Conservation (phyloP, 2,888 invertebrate species). For the Tillus elongatus region DNA sequence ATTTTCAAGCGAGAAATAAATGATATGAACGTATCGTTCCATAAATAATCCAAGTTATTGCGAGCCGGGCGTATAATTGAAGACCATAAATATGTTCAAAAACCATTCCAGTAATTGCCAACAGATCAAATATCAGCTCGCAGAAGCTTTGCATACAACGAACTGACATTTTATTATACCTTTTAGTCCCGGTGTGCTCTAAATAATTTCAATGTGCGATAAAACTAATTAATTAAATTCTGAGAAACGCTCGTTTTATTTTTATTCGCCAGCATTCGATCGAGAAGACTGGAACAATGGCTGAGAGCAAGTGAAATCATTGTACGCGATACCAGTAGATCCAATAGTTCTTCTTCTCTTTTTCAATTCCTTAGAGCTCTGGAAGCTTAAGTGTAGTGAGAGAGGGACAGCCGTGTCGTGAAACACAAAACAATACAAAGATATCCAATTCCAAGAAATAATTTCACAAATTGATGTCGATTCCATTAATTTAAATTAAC, state of each 20-base stretch:
- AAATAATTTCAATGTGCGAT: conserved; percentile 30
- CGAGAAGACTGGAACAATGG: conserved; percentile 20
- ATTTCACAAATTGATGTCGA: conserved; percentile 43
- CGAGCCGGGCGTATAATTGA: too few species aligned
- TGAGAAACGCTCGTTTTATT: conserved; percentile 24
- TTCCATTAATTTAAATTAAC: conserved; percentile 39
- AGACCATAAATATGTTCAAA: too few species aligned
- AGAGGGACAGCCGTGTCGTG: conserved; percentile 13
- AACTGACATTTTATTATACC: too few species aligned
- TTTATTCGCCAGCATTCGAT: conserved; percentile 15
- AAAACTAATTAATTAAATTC: conserved; percentile 38
- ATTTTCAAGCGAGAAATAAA: too few species aligned
- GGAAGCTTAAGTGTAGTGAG: conserved; percentile 3
- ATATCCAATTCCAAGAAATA: conserved; percentile 41
- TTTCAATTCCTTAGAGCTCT: background rate
- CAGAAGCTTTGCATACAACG: too few species aligned
- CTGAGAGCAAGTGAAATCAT: conserved; percentile 6
- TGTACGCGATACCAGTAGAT: background rate
- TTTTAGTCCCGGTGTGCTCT: too few species aligned
- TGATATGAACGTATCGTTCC: too few species aligned
- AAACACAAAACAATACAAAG: conserved; percentile 22
- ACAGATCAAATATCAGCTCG: too few species aligned
- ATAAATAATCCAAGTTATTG: too few species aligned
- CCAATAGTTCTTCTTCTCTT: background rate
- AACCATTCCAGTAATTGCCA: too few species aligned